Conservation (phyloP, 1,140 invertebrate genomes). For the Micrasema minimum region DNA sequence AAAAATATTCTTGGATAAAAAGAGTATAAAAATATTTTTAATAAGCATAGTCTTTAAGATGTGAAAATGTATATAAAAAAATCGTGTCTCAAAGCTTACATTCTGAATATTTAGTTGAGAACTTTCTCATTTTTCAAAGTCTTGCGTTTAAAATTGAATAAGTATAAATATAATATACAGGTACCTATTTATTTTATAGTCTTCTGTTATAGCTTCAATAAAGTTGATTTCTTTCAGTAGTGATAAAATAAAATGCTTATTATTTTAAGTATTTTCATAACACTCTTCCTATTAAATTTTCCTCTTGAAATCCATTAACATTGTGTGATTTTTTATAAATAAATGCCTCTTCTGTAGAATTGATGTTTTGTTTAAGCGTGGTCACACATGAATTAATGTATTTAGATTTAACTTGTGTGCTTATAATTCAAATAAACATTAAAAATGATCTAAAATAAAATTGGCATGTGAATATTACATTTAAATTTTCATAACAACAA, state of each 20-base stretch:
- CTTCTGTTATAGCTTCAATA: not conserved
- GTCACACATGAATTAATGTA: no score
- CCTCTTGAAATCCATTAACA: no score
- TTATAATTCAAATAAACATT: no score
- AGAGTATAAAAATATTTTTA: conserved; percentile 30
- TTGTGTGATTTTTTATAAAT: no score
- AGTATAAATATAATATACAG: not conserved
- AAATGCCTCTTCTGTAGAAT: no score
- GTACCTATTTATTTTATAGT: not conserved
- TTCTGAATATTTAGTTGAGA: not conserved
- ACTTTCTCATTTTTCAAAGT: not conserved
- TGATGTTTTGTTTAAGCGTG: no score
- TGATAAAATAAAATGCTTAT: not conserved
- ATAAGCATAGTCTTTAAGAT: conserved; percentile 31
- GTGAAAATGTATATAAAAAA: conserved; percentile 23
- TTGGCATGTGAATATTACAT: no score
- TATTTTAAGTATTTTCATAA: no score
- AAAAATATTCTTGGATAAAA: conserved; percentile 21
- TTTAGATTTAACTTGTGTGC: no score
- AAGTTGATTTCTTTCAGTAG: not conserved
- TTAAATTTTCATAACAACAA: no score
- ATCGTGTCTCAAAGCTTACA: not conserved
- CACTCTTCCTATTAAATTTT: no score
- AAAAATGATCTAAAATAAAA: no score
- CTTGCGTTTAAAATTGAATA: not conserved